These are phyloP conservation scores for Spea hammondii DNA, from an alignment of 2,797 vertebrate genomes.

Conservation along the genomic window DNA sequence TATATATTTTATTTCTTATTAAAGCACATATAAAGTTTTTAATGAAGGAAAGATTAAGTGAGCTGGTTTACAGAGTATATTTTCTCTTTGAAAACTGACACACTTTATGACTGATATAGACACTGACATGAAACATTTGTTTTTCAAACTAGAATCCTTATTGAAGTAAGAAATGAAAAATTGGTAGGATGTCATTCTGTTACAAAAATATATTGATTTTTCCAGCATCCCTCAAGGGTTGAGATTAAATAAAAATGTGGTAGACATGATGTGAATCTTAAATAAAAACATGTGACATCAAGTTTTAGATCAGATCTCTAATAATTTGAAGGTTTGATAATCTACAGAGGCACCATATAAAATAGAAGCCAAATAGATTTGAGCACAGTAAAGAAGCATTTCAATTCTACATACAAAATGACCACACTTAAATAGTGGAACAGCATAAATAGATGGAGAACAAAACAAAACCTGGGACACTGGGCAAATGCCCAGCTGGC, in stretches of 20 bases:
- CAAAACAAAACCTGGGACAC: too few relatives aligned
- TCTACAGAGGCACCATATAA: too few relatives aligned
- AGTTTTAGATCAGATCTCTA: too few relatives aligned
- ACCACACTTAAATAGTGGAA: too few relatives aligned
- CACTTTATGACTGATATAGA: neutral
- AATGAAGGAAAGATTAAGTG: neutral
- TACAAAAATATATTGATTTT: conserved; percentile 11
- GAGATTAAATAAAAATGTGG: neutral
- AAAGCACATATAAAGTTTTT: neutral
- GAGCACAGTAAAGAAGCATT: too few relatives aligned
- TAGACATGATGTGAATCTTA: too few relatives aligned
- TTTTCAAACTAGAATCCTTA: conserved; percentile 4
- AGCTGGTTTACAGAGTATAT: neutral
- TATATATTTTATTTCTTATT: conserved; percentile 5
- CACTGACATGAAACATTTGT: conserved; percentile 8
- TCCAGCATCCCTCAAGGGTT: neutral
- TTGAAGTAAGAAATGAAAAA: conserved; percentile 3
- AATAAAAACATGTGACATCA: too few relatives aligned
- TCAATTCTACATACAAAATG: too few relatives aligned
- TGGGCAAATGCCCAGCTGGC: too few relatives aligned
- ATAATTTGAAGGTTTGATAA: too few relatives aligned
- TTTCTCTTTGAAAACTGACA: neutral
- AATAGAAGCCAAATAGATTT: too few relatives aligned
- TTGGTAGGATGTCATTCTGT: conserved; percentile 8
- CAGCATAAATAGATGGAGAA: too few relatives aligned